Evolutionary conservation across 2,113 vertebrate genomes (phyloP).

Genomic region (Tamias sibiricus): DNA sequence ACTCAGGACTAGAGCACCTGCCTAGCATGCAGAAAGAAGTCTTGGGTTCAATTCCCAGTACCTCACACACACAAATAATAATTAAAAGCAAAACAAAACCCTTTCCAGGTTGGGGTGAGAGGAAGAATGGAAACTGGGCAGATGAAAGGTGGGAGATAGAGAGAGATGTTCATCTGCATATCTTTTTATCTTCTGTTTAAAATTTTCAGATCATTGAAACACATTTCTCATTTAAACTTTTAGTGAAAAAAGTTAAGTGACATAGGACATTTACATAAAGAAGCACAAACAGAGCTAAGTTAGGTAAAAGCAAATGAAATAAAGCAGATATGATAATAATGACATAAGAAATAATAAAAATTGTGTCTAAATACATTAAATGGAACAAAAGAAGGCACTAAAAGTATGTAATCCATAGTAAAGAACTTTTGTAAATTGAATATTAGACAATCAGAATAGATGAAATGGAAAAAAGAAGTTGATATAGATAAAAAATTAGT

Average conservation of each 20-base stretch:
- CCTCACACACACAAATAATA: too few species aligned
- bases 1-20: too few species aligned
- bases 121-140: neutral
- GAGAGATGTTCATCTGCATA: neutral
- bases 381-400: neutral
- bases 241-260: neutral
- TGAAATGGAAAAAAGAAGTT: conserved; percentile 18
- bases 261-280: neutral
- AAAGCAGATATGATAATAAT: neutral
- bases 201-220: neutral
- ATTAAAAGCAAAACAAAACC: too few species aligned
- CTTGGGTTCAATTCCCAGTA: too few species aligned
- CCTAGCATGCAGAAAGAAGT: too few species aligned
- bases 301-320: conserved; percentile 20
- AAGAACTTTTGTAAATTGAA: conserved; percentile 11
- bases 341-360: neutral
- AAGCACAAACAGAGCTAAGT: conserved; percentile 13
- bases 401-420: neutral
- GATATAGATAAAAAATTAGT: neutral
- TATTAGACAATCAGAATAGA: neutral
- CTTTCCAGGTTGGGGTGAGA: neutral
- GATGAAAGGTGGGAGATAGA: neutral
- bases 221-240: conserved; percentile 5
- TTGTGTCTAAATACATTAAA: neutral
- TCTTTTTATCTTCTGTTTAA: neutral